Evolutionary conservation across 2,113 vertebrate genomes (phyloP), one percentile per base, ranked within the genome.

Genomic region (Poeciliopsis occidentalis): DNA sequence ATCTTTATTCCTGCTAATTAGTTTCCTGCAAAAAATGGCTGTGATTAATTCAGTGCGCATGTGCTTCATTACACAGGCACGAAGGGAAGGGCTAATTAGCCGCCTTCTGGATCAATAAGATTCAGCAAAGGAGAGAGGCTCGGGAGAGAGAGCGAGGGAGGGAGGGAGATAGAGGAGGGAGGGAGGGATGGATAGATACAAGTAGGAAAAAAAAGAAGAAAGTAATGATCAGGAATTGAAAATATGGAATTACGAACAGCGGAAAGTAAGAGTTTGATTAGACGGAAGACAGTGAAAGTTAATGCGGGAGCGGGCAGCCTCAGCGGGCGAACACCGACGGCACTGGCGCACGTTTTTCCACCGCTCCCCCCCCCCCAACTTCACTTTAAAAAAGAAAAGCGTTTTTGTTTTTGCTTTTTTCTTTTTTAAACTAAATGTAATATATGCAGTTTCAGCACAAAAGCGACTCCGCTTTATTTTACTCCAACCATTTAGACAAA

Each of bases 1-100:
- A 97, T 97, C 97, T 98, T 98, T 97, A 97, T 98, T 98, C 96
- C 96, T 97, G 96, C 96, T 98, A 98, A 97, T 98, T 98, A 98
- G 96, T 98, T 98, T 98, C 97, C 96, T 97, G 96, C 96, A 96
- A 97, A 97, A 97, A 97, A 98, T 97, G 97, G 97, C 96, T 98
- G 96, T 97, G 97, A 98, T 98, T 98, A 98, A 97, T 97, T 97
- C 96, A 98, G 97, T 98, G 97, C 97, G 97, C 97, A 97, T 98
- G 97, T 98, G 97, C 97, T 97, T 98, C 96, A 98, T 98, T 98
- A 98, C 97, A 97, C 96, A 98, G 97, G 97, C 97, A 98, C 97
- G 97, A 97, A 97, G 97, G 96, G 97, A 98, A 98, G 97, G 97
- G 96, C 96, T 98, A 98, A 98, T 98, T 98, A 98, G 96, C 96